These are phyloP conservation scores for Buathra laborator DNA, from an alignment of 2,888 invertebrate genomes.

Conservation along the genomic window DNA sequence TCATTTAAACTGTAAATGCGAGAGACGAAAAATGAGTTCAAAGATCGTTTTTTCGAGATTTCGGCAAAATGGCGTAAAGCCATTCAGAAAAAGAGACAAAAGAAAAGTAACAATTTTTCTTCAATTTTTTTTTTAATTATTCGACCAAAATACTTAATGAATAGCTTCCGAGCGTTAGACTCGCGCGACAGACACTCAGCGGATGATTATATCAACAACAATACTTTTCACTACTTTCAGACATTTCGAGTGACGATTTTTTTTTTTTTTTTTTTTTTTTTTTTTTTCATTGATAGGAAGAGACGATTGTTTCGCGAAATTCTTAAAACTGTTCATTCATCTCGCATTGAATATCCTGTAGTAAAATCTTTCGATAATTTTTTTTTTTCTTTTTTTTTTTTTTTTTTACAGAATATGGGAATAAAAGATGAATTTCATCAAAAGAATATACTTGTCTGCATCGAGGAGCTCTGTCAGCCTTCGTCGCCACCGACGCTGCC, in stretches of 20 bases:
- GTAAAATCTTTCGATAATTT: background rate
- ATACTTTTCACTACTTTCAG: too few relatives aligned
- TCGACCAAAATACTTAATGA: too few relatives aligned
- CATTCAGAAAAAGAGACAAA: background rate
- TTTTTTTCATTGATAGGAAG: too few relatives aligned
- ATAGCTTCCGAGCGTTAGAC: too few relatives aligned
- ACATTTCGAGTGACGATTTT: too few relatives aligned
- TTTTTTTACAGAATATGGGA: conserved; percentile 88
- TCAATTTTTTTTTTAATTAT: too few relatives aligned
- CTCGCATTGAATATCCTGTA: background rate
- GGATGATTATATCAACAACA: too few relatives aligned
- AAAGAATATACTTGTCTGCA: conserved; percentile 89
- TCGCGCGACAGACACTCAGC: too few relatives aligned
- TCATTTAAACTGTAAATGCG: too few relatives aligned
- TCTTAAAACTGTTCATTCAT: too few relatives aligned
- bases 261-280: too few relatives aligned
- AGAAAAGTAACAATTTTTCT: background rate
- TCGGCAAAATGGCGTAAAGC: background rate
- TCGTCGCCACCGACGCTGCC: conserved; percentile 73
- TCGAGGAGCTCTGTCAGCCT: conserved; percentile 88
- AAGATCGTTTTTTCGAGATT: background rate
- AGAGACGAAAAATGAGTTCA: conserved; percentile 47
- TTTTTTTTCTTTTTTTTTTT: conserved; percentile 17
- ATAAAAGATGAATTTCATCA: conserved; percentile 91
- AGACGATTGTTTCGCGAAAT: too few relatives aligned